phyloP scores from a whole-genome alignment of 2,113 vertebrate species.

The Vulpes ferrilata region DNA sequence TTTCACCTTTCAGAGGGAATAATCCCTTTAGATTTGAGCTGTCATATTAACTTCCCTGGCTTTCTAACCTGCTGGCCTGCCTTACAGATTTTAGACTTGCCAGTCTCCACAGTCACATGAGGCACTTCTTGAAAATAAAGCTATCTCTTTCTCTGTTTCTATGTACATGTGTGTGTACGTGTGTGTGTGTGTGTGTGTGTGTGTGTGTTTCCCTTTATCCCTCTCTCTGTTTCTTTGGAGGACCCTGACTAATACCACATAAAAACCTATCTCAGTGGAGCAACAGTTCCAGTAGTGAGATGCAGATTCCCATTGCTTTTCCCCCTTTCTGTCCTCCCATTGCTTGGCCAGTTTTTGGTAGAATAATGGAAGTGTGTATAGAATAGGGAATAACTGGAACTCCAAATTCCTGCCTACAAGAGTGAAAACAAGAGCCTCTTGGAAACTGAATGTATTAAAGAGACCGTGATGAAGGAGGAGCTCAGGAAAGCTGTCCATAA shows the following conservation, averaged over 20 bases:
- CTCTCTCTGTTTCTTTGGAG: neutral
- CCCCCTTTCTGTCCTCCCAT: neutral
- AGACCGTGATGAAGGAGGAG: neutral
- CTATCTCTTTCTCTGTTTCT: neutral
- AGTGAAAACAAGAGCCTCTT: neutral
- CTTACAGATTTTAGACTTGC: neutral
- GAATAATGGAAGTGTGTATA: neutral
- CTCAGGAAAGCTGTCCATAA: neutral
- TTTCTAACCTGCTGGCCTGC: neutral
- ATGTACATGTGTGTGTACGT: neutral
- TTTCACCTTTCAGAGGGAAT: neutral
- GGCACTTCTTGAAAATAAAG: neutral
- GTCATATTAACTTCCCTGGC: neutral
- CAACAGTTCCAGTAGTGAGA: neutral
- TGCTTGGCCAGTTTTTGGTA: neutral
- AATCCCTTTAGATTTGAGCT: neutral
- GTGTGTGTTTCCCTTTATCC: neutral
- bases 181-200: neutral
- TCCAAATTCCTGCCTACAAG: neutral
- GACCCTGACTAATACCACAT: neutral
- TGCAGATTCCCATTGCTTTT: neutral
- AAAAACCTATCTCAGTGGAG: neutral
- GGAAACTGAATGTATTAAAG: neutral
- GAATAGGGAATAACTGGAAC: neutral
- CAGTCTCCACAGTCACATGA: neutral